Evolutionary conservation across 2,113 vertebrate genomes (phyloP).

Genomic region (Cranoglanis bouderius): DNA sequence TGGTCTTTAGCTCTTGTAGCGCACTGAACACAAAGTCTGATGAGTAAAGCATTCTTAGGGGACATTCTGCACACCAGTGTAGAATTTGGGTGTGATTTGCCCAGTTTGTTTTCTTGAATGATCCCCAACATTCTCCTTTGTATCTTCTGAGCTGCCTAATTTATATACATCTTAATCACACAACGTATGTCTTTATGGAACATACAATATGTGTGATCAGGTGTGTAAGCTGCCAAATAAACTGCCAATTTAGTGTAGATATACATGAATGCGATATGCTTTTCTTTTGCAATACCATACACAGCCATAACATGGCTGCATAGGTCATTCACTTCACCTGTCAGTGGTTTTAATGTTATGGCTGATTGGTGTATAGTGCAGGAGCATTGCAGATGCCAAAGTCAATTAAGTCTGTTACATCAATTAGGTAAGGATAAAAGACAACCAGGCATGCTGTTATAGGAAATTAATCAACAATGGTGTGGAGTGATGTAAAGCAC

Average conservation of each 20-base stretch:
- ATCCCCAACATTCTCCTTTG: background rate
- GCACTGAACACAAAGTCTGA: background rate
- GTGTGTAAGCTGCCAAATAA: background rate
- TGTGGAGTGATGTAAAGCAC: background rate
- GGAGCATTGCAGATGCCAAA: background rate
- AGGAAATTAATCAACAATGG: background rate
- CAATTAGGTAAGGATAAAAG: background rate
- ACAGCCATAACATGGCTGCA: no score
- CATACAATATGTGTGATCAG: background rate
- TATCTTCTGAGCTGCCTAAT: background rate
- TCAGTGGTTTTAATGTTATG: no score
- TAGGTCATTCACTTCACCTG: no score
- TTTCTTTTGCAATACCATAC: background rate
- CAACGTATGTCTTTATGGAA: background rate
- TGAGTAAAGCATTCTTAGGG: slow-evolving; percentile 1
- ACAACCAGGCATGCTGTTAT: background rate
- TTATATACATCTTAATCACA: background rate
- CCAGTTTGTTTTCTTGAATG: background rate
- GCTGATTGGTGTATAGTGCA: background rate
- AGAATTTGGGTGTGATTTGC: slow-evolving; percentile 1
- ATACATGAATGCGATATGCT: background rate
- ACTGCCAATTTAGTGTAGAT: background rate
- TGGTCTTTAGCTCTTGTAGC: background rate
- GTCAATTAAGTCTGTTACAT: background rate
- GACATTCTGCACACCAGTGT: slow-evolving; percentile 4